These are phyloP conservation scores for Beroe forskalii DNA, from an alignment of 37 sponge, comb jelly and placozoan genomes.

Conservation along the genomic window DNA sequence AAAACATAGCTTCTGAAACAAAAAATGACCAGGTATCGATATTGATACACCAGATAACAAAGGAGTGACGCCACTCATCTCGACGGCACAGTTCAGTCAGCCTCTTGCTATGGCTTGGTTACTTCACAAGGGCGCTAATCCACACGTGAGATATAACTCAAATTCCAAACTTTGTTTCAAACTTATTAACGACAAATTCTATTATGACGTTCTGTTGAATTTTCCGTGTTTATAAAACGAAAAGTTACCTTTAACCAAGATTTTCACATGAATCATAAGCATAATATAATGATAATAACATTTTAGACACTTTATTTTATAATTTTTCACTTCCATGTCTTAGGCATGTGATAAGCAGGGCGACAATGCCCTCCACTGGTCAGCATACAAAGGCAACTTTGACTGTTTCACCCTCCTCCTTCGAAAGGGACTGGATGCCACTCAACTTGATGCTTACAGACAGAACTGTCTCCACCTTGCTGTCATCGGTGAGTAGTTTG, in stretches of 20 bases:
- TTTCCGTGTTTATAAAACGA: no score
- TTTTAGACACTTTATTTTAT: no score
- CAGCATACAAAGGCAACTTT: slow-evolving; percentile 30
- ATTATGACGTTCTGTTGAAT: no score
- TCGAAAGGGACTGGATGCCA: background rate
- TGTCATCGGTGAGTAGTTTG: slow-evolving; percentile 1
- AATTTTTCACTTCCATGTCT: no score
- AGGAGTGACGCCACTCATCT: slow-evolving; percentile 41
- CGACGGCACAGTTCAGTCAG: slow-evolving; percentile 6
- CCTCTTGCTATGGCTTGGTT: slow-evolving; percentile 26
- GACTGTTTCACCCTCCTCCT: slow-evolving; percentile 45
- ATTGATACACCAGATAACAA: slow-evolving; percentile 27
- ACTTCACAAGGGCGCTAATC: slow-evolving; percentile 15
- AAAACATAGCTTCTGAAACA: no score
- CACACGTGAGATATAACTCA: slow-evolving; percentile 24
- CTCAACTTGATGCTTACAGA: slow-evolving; percentile 18
- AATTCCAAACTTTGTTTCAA: background rate
- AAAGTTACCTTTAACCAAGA: no score
- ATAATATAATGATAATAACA: no score
- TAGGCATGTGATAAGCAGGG: slow-evolving; percentile 57
- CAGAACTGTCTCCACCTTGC: slow-evolving; percentile 53
- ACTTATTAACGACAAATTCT: background rate
- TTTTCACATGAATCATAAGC: no score
- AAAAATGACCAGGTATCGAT: slow-evolving; percentile 42
- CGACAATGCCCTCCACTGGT: slow-evolving; percentile 31